Percentiles rank a stretch among this genome's conserved stretches.
Evolutionary conservation across 2,797 vertebrate genomes (phyloP).

Genomic region (Diplodus sargus): DNA sequence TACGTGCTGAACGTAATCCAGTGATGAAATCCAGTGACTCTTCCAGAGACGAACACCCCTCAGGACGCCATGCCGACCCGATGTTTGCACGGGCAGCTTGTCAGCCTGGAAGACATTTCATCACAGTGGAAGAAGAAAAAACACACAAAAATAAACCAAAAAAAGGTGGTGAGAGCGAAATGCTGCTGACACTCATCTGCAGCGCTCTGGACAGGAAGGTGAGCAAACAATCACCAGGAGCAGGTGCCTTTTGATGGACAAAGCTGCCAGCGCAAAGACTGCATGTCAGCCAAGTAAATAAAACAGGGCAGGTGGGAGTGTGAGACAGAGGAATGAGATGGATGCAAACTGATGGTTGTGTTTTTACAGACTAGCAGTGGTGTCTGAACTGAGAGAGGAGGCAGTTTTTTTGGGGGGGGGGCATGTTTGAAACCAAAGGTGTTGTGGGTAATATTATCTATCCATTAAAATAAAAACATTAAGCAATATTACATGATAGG

Average conservation of each 20-base stretch:
- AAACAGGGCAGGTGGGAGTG: conserved; percentile 36
- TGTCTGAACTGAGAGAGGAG: conserved; percentile 36
- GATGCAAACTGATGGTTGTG: conserved; percentile 64
- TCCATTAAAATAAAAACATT: neutral
- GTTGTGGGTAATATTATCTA: neutral
- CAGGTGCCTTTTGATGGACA: conserved; percentile 82
- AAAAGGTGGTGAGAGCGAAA: conserved; percentile 53
- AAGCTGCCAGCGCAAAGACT: conserved; percentile 74
- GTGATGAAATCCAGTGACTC: conserved; percentile 28
- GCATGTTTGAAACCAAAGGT: neutral
- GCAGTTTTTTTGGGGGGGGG: neutral
- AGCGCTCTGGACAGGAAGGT: conserved; percentile 75
- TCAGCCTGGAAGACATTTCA: conserved; percentile 58
- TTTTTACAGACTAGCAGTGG: conserved; percentile 35
- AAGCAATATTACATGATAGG: too few relatives aligned
- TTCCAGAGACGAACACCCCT: conserved; percentile 12
- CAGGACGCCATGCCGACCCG: conserved; percentile 26
- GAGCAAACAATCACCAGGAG: conserved; percentile 81
- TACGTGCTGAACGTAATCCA: neutral
- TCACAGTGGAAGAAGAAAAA: conserved; percentile 31
- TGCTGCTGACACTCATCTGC: conserved; percentile 70
- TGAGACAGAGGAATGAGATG: conserved; percentile 30
- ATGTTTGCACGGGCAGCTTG: conserved; percentile 41
- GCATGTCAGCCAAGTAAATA: conserved; percentile 76
- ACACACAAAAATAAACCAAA: conserved; percentile 33